phyloP scores from a whole-genome alignment of 2,888 invertebrate species.

The Seira ritae region DNA sequence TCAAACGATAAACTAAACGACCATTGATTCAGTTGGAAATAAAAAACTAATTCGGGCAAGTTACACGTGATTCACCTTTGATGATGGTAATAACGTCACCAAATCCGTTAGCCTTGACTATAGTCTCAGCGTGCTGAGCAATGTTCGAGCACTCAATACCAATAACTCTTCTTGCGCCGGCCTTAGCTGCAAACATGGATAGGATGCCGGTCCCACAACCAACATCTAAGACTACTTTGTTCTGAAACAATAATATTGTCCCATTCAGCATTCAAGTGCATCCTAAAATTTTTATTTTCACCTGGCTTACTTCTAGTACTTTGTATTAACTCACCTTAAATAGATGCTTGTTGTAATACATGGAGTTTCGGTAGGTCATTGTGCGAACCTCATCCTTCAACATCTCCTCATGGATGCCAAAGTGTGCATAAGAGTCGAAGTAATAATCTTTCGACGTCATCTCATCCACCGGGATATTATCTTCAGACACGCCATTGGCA shows the following conservation, averaged over 20 bases:
- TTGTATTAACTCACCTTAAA: slow-evolving; percentile 83
- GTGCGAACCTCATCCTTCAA: slow-evolving; percentile 99
- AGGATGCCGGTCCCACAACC: slow-evolving; percentile 99
- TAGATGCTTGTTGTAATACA: slow-evolving; percentile 99
- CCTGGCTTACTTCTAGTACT: no score
- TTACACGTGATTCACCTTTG: slow-evolving; percentile 82
- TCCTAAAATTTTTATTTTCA: no score
- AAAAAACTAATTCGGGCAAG: neutral
- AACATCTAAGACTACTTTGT: slow-evolving; percentile 93
- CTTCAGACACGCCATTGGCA: slow-evolving; percentile 44
- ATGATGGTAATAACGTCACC: slow-evolving; percentile 88
- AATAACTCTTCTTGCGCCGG: slow-evolving; percentile 95
- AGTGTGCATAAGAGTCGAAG: slow-evolving; percentile 99
- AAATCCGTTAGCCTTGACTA: slow-evolving; percentile 90
- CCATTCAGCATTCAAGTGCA: no score
- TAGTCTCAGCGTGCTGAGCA: slow-evolving; percentile 96
- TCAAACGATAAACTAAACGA: neutral
- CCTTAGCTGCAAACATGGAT: slow-evolving; percentile 99
- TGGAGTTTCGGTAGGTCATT: slow-evolving; percentile 97
- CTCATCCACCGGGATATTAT: slow-evolving; percentile 86
- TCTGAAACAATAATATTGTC: slow-evolving; percentile 76
- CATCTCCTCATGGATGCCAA: slow-evolving; percentile 99
- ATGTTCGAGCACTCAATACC: slow-evolving; percentile 99
- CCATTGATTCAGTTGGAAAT: neutral
- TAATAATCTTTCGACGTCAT: slow-evolving; percentile 99